A percentile compares a stretch with the other conserved stretches of the same genome.
phyloP scores from a whole-genome alignment of 2,888 invertebrate species.

The Macrosiphum euphorbiae region DNA sequence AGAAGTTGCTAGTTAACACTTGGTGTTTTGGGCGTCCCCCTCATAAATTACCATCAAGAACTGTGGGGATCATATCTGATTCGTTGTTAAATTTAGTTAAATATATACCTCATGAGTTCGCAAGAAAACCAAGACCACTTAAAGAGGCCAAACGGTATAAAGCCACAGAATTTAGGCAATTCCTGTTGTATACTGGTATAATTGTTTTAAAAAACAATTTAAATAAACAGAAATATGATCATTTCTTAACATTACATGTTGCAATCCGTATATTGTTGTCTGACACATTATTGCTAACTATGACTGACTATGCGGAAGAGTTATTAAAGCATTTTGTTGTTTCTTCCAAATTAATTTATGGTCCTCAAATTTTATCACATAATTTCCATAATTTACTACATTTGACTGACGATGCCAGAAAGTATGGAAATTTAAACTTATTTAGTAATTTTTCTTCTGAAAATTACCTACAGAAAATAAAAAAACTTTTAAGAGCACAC shows the following conservation, averaged over 20 bases:
- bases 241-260: conserved; percentile 21
- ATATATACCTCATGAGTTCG: not conserved
- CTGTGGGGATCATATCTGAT: not conserved
- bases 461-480: conserved; percentile 33
- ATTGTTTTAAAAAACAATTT: conserved; percentile 37
- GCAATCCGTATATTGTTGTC: conserved; percentile 22
- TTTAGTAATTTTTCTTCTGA: conserved; percentile 38
- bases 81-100: not conserved
- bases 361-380: not conserved
- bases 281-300: not conserved
- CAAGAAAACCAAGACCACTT: not conserved
- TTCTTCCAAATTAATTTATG: conserved; percentile 11
- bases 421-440: conserved; percentile 10
- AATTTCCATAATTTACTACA: not conserved
- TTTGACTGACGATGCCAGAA: conserved; percentile 4
- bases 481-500: conserved; percentile 10
- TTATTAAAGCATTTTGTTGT: conserved; percentile 9
- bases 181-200: conserved; percentile 5
- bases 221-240: conserved; percentile 2
- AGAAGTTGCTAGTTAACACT: not conserved
- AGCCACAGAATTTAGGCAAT: conserved; percentile 25
- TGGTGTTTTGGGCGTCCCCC: conserved; percentile 32
- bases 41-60: not conserved
- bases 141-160: conserved; percentile 21
- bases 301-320: not conserved